These are phyloP conservation scores for Anticlea derivata DNA, from an alignment of 2,888 invertebrate genomes.

Conservation along the genomic window DNA sequence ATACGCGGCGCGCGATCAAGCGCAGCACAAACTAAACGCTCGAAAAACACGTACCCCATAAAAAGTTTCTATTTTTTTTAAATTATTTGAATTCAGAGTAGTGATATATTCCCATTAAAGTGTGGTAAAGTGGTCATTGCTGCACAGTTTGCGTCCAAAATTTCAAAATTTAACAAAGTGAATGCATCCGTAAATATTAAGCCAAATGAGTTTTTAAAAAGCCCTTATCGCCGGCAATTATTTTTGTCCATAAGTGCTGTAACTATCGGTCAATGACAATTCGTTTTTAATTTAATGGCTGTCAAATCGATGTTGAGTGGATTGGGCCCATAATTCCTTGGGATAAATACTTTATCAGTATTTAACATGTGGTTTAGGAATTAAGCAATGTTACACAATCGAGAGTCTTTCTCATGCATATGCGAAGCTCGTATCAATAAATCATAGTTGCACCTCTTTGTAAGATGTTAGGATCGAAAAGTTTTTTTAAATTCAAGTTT, in stretches of 20 bases:
- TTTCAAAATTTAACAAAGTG: conserved; percentile 44
- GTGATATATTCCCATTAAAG: conserved; percentile 19
- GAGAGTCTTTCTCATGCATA: conserved; percentile 32
- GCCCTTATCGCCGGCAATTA: conserved; percentile 61
- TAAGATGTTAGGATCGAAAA: conserved; percentile 3
- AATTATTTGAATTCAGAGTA: conserved; percentile 4
- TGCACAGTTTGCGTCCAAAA: conserved; percentile 32
- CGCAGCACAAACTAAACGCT: conserved; percentile 57
- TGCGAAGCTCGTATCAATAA: conserved; percentile 23
- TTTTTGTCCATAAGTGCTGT: conserved; percentile 59
- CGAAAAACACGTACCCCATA: conserved; percentile 41
- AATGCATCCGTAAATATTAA: conserved; percentile 43
- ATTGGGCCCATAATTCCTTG: conserved; percentile 41
- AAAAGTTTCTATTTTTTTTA: conserved; percentile 7
- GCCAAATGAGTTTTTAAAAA: conserved; percentile 67
- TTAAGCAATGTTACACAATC: conserved; percentile 35
- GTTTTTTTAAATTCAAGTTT: background rate
- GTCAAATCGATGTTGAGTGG: conserved; percentile 56
- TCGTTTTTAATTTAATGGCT: conserved; percentile 71
- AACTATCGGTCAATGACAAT: conserved; percentile 61
- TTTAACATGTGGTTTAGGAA: conserved; percentile 38
- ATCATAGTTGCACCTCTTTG: conserved; percentile 23
- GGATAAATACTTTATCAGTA: conserved; percentile 46
- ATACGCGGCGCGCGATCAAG: conserved; percentile 64
- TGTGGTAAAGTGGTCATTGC: conserved; percentile 26